A percentile compares a stretch with the other conserved stretches of the same genome.
Evolutionary conservation across 1,140 invertebrate species (phyloP).

Genomic region (Ceratina calcarata): DNA sequence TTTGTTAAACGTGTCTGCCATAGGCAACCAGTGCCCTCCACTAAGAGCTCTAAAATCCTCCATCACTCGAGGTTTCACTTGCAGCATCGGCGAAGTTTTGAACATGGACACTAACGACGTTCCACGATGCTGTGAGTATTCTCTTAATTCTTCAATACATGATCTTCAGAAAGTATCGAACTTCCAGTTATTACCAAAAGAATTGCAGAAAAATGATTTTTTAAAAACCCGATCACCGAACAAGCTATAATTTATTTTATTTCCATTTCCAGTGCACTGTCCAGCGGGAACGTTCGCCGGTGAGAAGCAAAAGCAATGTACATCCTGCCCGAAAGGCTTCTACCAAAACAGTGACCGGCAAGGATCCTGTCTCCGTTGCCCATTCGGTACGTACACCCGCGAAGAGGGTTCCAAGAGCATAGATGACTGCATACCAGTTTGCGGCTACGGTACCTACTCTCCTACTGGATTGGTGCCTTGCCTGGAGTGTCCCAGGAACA

Average conservation of each 20-base stretch:
- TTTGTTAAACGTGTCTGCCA: slow-evolving; percentile 91
- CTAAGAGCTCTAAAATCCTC: slow-evolving; percentile 91
- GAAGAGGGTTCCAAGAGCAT: slow-evolving; percentile 93
- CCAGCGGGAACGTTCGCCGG: slow-evolving; percentile 96
- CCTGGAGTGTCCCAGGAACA: slow-evolving; percentile 96
- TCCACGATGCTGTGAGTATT: slow-evolving; percentile 92
- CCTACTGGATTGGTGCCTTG: slow-evolving; percentile 97
- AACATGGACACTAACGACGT: slow-evolving; percentile 95
- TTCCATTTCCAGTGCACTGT: slow-evolving; percentile 90
- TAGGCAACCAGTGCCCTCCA: slow-evolving; percentile 95
- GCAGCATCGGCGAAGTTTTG: slow-evolving; percentile 94
- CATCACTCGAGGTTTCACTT: slow-evolving; percentile 94
- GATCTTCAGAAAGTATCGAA: neutral
- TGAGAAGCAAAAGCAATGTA: slow-evolving; percentile 92
- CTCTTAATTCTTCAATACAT: neutral
- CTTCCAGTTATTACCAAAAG: neutral
- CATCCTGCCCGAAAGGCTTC: slow-evolving; percentile 92
- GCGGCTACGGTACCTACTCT: slow-evolving; percentile 97
- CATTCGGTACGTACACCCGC: slow-evolving; percentile 94
- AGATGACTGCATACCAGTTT: slow-evolving; percentile 93
- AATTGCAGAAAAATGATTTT: too few relatives aligned
- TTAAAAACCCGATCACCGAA: too few relatives aligned
- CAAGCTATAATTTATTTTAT: neutral
- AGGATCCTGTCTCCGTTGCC: slow-evolving; percentile 93
- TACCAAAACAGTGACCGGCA: slow-evolving; percentile 96